These are phyloP conservation scores for Anguilla obscura DNA, from an alignment of 2,797 vertebrate species.

Conservation along the genomic window DNA sequence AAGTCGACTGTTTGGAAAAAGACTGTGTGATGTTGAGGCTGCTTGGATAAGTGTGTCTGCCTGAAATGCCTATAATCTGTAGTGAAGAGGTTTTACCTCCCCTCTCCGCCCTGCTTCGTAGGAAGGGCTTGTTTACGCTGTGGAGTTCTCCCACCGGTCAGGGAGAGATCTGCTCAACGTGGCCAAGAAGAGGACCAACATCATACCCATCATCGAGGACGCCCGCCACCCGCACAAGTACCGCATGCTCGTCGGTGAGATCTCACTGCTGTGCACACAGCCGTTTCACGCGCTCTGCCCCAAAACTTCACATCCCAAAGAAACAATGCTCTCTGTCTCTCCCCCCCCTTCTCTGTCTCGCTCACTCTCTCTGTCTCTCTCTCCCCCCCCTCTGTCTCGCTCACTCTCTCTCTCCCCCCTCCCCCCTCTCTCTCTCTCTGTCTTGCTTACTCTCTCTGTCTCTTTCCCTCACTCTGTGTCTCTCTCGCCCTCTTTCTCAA, in stretches of 20 bases:
- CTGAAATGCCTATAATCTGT: neutral
- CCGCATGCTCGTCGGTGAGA: constrained; percentile 88
- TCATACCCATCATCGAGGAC: constrained; percentile 92
- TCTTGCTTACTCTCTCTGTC: too few species aligned
- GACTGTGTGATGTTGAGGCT: neutral
- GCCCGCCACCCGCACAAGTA: constrained; percentile 93
- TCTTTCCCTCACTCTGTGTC: too few species aligned
- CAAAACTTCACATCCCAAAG: neutral
- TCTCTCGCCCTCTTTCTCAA: too few species aligned
- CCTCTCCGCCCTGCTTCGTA: constrained; percentile 27
- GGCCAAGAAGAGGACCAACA: constrained; percentile 92
- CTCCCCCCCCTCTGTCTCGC: too few species aligned
- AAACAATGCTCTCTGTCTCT: neutral
- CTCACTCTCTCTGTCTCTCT: neutral
- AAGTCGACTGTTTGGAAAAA: neutral
- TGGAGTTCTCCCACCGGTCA: constrained; percentile 91
- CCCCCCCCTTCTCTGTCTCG: neutral
- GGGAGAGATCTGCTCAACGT: constrained; percentile 92
- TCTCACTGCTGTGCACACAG: neutral
- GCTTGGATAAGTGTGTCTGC: neutral
- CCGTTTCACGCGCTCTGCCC: constrained; percentile 4
- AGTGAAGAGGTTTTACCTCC: neutral
- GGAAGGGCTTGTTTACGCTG: constrained; percentile 93
- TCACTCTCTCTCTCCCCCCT: too few species aligned
- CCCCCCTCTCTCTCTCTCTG: too few species aligned